A percentile compares a stretch with the other conserved stretches of the same genome.
These are phyloP conservation scores for Vanessa cardui DNA, from an alignment of 2,888 invertebrate species.

Conservation along the genomic window DNA sequence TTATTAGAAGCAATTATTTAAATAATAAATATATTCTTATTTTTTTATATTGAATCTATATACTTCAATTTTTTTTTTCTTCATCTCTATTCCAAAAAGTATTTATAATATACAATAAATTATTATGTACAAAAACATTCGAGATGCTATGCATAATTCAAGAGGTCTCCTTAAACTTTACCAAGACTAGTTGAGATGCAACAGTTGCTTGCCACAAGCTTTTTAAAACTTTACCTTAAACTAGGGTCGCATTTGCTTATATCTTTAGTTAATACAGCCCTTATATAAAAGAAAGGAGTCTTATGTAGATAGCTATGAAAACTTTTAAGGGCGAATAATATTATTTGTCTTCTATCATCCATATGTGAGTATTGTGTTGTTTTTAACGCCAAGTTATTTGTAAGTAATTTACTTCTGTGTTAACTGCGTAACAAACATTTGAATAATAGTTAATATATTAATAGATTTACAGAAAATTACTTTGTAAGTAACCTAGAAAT, in stretches of 20 bases:
- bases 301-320: slow-evolving; percentile 8
- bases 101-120: slow-evolving; percentile 17
- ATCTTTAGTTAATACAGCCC: slow-evolving; percentile 29
- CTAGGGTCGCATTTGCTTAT: slow-evolving; percentile 33
- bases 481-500: too few relatives aligned
- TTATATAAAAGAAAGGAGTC: slow-evolving; percentile 15
- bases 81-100: background rate
- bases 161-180: slow-evolving; percentile 41
- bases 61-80: background rate
- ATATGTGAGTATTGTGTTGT: too few relatives aligned
- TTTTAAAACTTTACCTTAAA: slow-evolving; percentile 43
- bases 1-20: too few relatives aligned
- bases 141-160: slow-evolving; percentile 42
- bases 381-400: too few relatives aligned
- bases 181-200: slow-evolving; percentile 42
- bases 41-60: background rate
- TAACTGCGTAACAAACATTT: too few relatives aligned
- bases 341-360: background rate
- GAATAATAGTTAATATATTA: too few relatives aligned
- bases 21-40: too few relatives aligned
- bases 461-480: too few relatives aligned
- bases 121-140: slow-evolving; percentile 35
- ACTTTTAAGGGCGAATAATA: background rate
- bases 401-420: too few relatives aligned
- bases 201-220: slow-evolving; percentile 42